These are phyloP conservation scores for Spheniscus mendiculus DNA, from an alignment of 2,113 vertebrate species.

Conservation along the genomic window DNA sequence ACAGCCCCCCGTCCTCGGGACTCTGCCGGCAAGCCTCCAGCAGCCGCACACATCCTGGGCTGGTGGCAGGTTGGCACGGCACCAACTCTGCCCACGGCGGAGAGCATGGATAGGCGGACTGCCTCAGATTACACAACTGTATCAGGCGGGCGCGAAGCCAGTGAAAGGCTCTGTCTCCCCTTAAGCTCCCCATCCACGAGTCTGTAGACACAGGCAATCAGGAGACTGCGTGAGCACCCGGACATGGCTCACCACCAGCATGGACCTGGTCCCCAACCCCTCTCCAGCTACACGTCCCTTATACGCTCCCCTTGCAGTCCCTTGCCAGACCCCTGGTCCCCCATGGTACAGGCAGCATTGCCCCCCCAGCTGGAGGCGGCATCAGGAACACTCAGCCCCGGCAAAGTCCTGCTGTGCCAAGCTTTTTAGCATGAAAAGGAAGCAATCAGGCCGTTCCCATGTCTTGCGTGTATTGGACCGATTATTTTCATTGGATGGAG, in stretches of 20 bases:
- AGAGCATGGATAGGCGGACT: fast-evolving
- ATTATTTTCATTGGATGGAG: not conserved
- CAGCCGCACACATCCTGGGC: fast-evolving
- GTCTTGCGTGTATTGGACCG: not conserved
- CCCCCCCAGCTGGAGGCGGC: fast-evolving
- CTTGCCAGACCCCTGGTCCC: fast-evolving
- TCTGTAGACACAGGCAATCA: not conserved
- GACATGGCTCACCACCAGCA: not conserved
- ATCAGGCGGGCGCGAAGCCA: not conserved
- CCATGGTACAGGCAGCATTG: not conserved
- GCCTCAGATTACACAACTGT: not conserved
- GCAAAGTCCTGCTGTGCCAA: not conserved
- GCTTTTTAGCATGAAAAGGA: not conserved
- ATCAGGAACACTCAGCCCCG: not conserved
- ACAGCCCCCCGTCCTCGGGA: not conserved
- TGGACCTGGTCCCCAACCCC: not conserved
- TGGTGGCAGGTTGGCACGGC: fast-evolving
- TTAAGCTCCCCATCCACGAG: not conserved
- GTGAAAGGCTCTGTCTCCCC: not conserved
- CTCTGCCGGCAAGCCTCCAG: not conserved
- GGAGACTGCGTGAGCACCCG: not conserved
- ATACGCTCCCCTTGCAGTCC: fast-evolving
- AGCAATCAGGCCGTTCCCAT: not conserved
- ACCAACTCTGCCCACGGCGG: fast-evolving
- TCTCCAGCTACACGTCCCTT: not conserved